Conservation (phyloP, 1,140 invertebrate genomes). For the Littorina saxatilis region DNA sequence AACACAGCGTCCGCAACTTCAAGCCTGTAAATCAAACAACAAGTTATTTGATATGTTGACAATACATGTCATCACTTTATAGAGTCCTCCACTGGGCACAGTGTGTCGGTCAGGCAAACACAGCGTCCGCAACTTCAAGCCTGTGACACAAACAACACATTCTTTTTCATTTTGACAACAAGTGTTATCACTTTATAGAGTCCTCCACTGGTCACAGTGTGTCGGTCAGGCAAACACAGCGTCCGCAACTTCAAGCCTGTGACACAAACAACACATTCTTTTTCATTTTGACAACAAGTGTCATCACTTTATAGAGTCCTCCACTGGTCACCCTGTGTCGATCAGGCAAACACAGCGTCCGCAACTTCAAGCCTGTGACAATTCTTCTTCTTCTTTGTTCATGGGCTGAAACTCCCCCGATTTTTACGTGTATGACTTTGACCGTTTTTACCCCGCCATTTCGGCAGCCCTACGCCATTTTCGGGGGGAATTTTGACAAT, state of each 20-base stretch:
- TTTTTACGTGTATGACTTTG: too few relatives aligned
- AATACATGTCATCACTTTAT: too few relatives aligned
- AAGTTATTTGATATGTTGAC: too few relatives aligned
- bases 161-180: too few relatives aligned
- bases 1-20: constrained; percentile 50
- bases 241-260: constrained; percentile 57
- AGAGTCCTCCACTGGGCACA: constrained; percentile 56
- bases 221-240: constrained; percentile 55
- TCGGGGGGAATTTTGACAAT: too few relatives aligned
- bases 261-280: too few relatives aligned
- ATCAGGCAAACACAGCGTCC: constrained; percentile 54
- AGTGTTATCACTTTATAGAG: constrained; percentile 38
- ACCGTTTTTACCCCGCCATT: too few relatives aligned
- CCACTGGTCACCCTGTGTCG: constrained; percentile 53
- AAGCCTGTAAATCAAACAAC: constrained; percentile 45
- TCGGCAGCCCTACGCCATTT: too few relatives aligned
- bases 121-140: constrained; percentile 53
- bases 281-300: too few relatives aligned
- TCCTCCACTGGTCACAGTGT: constrained; percentile 55
- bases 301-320: constrained; percentile 47
- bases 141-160: constrained; percentile 49
- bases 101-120: constrained; percentile 56
- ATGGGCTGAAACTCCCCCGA: too few relatives aligned
- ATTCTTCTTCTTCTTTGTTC: too few relatives aligned
- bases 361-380: constrained; percentile 59